A percentile compares a stretch with the other conserved stretches of the same genome.
Conservation (phyloP, 2,888 invertebrate genomes). For the Meghimatium bilineatum region DNA sequence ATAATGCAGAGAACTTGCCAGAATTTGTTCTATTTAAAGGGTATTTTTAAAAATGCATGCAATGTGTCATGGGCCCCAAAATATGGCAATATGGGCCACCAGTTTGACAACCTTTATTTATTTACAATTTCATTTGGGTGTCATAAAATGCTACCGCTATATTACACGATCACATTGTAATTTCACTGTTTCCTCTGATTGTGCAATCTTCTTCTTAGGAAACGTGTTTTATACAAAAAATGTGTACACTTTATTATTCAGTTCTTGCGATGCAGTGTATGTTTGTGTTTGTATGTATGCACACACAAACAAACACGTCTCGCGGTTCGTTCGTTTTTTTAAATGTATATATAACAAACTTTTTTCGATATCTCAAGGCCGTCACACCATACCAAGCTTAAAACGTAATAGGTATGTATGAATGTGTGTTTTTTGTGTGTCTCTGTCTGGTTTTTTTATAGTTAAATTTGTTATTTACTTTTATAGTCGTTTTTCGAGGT, state of each 20-base stretch:
- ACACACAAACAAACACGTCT: background rate
- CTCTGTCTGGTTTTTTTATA: background rate
- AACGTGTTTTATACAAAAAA: too few species aligned
- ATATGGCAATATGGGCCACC: too few species aligned
- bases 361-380: constrained; percentile 25
- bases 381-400: constrained; percentile 19
- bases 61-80: too few species aligned
- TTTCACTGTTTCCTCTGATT: too few species aligned
- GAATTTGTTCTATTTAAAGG: too few species aligned
- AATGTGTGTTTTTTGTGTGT: background rate
- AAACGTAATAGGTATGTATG: constrained; percentile 33
- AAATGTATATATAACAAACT: background rate
- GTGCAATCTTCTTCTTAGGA: too few species aligned
- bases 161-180: too few species aligned
- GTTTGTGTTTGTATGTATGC: background rate
- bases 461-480: background rate
- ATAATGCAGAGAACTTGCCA: too few species aligned
- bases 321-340: background rate
- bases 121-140: too few species aligned
- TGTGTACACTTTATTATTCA: background rate
- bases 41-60: too few species aligned
- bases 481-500: background rate
- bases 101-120: too few species aligned
- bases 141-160: too few species aligned
- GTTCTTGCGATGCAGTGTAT: background rate